phyloP scores from a whole-genome alignment of 92 coral and sea anemone species.

The Scolanthus callimorphus region DNA sequence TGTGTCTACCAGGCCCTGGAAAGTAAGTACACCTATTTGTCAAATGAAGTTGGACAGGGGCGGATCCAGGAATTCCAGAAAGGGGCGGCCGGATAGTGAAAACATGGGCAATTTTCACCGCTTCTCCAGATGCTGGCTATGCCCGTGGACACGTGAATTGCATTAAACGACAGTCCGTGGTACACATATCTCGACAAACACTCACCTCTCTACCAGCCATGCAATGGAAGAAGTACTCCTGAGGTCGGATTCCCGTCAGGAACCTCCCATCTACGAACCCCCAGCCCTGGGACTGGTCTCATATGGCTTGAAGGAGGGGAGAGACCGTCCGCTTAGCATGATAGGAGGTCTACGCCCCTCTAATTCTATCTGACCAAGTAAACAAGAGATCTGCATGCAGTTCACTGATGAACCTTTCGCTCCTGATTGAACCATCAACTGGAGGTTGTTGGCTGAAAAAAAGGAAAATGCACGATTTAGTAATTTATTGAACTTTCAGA shows the following conservation, averaged over 20 bases:
- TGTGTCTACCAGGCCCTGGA: conserved; percentile 94
- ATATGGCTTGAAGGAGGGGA: conserved; percentile 93
- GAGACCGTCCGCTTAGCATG: conserved; percentile 95
- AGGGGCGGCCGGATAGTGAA: no score
- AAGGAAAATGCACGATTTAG: no score
- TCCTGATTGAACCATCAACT: conserved; percentile 93
- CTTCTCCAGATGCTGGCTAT: no score
- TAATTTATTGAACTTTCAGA: no score
- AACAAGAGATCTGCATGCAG: conserved; percentile 95
- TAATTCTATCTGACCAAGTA: conserved; percentile 89
- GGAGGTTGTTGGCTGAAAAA: conserved; percentile 72
- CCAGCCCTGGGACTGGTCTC: conserved; percentile 98
- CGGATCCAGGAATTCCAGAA: no score
- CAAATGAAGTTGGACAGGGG: no score
- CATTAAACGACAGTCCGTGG: no score
- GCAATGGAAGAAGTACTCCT: conserved; percentile 98
- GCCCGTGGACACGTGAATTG: neutral
- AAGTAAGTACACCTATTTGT: no score
- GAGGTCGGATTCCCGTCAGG: conserved; percentile 94
- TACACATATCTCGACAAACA: no score
- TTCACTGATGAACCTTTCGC: conserved; percentile 98
- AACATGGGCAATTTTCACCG: no score
- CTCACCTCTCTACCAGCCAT: conserved; percentile 99
- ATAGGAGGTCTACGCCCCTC: conserved; percentile 98
- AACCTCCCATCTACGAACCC: conserved; percentile 99